Base-by-base conservation (phyloP, 2,113 vertebrate genomes). In the Apteryx mantelli region DNA sequence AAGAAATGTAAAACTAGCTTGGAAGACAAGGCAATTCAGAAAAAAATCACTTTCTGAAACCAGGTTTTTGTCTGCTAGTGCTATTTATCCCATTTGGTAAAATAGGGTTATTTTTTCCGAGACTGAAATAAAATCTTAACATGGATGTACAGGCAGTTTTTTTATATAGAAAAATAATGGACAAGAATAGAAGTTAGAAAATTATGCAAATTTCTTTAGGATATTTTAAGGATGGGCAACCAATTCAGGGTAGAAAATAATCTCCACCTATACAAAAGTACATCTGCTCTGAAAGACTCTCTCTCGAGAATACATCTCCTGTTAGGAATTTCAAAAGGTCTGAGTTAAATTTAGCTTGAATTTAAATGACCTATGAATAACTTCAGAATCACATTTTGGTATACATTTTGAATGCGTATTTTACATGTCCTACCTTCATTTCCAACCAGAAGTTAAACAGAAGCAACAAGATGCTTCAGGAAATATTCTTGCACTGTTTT, bases 211-310 rank as follows among this genome's bases (percentile, higher is more conserved):
- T 84, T 63, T 81, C 18, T 81, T 66, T 55, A 28, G 13, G 61
- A 60, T 88, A 88, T 93, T 96, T 94, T 88, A 75, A 92, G 76
- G 13, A 64, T 58, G 44, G 50, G 81, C 80, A 69, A 71, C 68
- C 46, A 66, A 74, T 91, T 93, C 73, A 80, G 44, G 30, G 70
- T 8, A 50, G 74, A 90, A 91, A 73, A 53, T 3, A 58, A 38
- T 40, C n/a, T 82, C 19, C 14, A 38, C 5, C 5, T 60, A 78
- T 73, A 92, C 73, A 92, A 96, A 93, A 77, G n/a, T 46, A 71
- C 40, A 86, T 66, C 88, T 93, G 53, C 64, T 90, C 36, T 46
- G 76, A 92, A 81, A 84, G 3, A 28, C 48, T 90, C 14, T 86
- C 13, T 69, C 38, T 44, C 63, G 60, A 77, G 58, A 93, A 85